These are phyloP conservation scores for Criorhina ranunculi DNA, from an alignment of 2,888 invertebrate species.

Conservation along the genomic window DNA sequence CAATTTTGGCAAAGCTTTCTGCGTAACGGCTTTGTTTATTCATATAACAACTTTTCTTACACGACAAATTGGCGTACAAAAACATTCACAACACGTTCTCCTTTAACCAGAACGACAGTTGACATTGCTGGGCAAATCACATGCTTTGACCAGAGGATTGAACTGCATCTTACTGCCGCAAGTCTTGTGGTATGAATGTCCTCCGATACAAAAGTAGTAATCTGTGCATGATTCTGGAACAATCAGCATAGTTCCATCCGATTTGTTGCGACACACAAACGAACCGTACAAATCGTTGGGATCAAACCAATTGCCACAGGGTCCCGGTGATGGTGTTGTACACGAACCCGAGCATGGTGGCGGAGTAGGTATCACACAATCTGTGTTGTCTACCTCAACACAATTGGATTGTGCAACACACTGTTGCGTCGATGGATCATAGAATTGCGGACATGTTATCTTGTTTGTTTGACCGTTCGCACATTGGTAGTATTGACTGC, in stretches of 20 bases:
- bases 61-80: background rate
- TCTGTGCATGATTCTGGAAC: constrained; percentile 81
- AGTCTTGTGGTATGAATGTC: constrained; percentile 72
- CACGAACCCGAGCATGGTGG: constrained; percentile 27
- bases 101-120: constrained; percentile 15
- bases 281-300: constrained; percentile 79
- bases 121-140: constrained; percentile 23
- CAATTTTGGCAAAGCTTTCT: background rate
- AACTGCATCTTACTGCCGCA: constrained; percentile 72
- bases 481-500: constrained; percentile 81
- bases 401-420: constrained; percentile 80
- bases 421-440: constrained; percentile 77
- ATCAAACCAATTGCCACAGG: constrained; percentile 61
- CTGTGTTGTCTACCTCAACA: constrained; percentile 75
- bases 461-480: constrained; percentile 76
- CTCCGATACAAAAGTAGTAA: constrained; percentile 80
- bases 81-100: background rate
- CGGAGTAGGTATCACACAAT: constrained; percentile 54
- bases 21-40: background rate
- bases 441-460: constrained; percentile 78
- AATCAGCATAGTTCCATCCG: constrained; percentile 79
- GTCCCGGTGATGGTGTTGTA: constrained; percentile 40
- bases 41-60: background rate
- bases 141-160: constrained; percentile 24
- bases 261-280: constrained; percentile 79